Base-by-base conservation (phyloP, 2,797 vertebrate species). In the Oryzias dopingdopingensis region DNA sequence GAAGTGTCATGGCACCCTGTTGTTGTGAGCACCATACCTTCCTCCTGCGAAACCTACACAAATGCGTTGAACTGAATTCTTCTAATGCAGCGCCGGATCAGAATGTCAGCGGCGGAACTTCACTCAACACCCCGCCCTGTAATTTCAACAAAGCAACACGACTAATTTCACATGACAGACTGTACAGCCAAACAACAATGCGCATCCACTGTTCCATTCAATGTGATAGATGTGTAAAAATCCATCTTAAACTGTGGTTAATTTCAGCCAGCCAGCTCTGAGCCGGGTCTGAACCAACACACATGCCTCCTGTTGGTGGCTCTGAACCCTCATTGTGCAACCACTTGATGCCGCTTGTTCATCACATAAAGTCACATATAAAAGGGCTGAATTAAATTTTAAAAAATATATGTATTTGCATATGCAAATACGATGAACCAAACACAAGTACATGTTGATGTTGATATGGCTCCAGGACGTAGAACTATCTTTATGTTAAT, bases 1-100 rank as follows among this genome's bases (percentile, higher is more conserved):
- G 86, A 92, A 91, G 91, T 89, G 90, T 90, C 87, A 81, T 68
- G 56, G 72, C 86, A 85, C 87, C 87, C 85, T 80, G 81, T 89
- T 89, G 88, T 91, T 88, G 84, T 71, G 72, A 87, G 82, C 86
- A 84, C 81, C 75, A 83, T 87, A 86, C 84, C 86, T 85, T 88
- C 85, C 80, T 84, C 82, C 80, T 70, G 84, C 60, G 70, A 88
- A 89, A 90, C 85, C 87, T 90, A 90, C 86, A 91, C 87, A 91
- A 88, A 91, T 86, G 89, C 84, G 88, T 91, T 85, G 81, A 67
- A 80, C 84, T 82, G 83, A 72, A 84, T 89, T 91, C 86, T 87
- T 89, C 84, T 91, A 89, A 89, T 91, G 87, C 78, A 86, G 70
- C 47, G 79, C 59, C n/a, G 78, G 89, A 87, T 89, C 88, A 89